These are phyloP conservation scores for Leuciscus idus DNA, from an alignment of 2,113 vertebrate species.

Conservation along the genomic window DNA sequence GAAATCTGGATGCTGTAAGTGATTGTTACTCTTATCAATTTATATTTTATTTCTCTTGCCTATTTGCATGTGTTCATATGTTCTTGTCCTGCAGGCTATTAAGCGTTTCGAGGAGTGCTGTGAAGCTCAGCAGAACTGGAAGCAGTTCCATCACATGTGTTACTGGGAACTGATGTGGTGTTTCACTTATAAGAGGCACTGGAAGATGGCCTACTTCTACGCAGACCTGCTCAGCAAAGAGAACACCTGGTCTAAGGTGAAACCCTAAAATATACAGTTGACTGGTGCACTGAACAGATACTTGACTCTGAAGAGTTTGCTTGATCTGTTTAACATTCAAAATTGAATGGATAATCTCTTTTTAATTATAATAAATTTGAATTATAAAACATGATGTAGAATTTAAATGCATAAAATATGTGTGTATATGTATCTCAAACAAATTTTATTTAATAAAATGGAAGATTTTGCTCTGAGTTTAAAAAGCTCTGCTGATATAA, in stretches of 20 bases:
- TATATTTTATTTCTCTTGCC: not conserved
- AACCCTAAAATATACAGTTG: conserved; percentile 8
- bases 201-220: conserved; percentile 98
- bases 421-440: not conserved
- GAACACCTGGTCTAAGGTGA: conserved; percentile 96
- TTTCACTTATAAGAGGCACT: conserved; percentile 94
- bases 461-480: not conserved
- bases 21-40: not conserved
- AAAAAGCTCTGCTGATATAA: conserved; percentile 1
- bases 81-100: conserved; percentile 81
- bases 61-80: conserved; percentile 14
- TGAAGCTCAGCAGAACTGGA: conserved; percentile 95
- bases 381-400: not conserved
- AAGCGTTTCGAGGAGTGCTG: conserved; percentile 91
- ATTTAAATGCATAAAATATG: not conserved
- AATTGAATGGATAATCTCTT: not conserved
- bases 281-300: not conserved
- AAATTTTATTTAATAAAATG: not conserved
- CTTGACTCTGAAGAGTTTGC: not conserved
- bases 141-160: conserved; percentile 98
- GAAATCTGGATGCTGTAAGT: conserved; percentile 92
- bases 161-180: conserved; percentile 99
- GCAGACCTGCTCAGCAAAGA: conserved; percentile 97
- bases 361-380: not conserved
- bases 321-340: not conserved